phyloP scores from a whole-genome alignment of 2,888 invertebrate species.

The Synergus gifuensis region DNA sequence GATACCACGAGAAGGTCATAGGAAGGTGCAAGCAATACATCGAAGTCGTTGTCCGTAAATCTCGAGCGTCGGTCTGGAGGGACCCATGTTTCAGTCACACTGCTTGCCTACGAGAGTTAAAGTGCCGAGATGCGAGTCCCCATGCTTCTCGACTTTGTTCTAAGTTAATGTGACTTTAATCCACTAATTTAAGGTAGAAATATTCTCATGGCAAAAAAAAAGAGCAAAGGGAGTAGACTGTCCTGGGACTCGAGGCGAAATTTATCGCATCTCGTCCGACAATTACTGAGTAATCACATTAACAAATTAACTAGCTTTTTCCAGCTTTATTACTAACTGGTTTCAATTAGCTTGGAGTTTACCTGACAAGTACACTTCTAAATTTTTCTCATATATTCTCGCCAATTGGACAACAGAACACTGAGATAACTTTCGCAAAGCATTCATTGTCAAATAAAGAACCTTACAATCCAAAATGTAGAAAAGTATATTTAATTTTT shows the following conservation, averaged over 20 bases:
- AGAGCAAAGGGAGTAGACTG: conserved; percentile 41
- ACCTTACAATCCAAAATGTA: no score
- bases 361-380: neutral
- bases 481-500: no score
- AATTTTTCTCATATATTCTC: neutral
- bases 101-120: conserved; percentile 72
- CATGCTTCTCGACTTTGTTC: conserved; percentile 55
- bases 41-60: conserved; percentile 68
- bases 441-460: neutral
- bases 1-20: conserved; percentile 29
- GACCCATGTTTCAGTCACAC: conserved; percentile 77
- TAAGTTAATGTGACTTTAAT: conserved; percentile 73
- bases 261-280: conserved; percentile 46
- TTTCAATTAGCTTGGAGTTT: neutral
- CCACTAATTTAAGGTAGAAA: conserved; percentile 65
- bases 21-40: conserved; percentile 55
- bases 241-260: conserved; percentile 48
- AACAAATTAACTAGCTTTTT: conserved; percentile 24
- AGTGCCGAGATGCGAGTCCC: conserved; percentile 58
- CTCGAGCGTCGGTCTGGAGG: conserved; percentile 69
- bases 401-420: neutral
- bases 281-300: conserved; percentile 32
- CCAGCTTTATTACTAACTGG: conserved; percentile 8
- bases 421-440: neutral
- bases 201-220: conserved; percentile 50